Base-by-base conservation (phyloP, 1,140 invertebrate species). In the Heterodera carotae region DNA sequence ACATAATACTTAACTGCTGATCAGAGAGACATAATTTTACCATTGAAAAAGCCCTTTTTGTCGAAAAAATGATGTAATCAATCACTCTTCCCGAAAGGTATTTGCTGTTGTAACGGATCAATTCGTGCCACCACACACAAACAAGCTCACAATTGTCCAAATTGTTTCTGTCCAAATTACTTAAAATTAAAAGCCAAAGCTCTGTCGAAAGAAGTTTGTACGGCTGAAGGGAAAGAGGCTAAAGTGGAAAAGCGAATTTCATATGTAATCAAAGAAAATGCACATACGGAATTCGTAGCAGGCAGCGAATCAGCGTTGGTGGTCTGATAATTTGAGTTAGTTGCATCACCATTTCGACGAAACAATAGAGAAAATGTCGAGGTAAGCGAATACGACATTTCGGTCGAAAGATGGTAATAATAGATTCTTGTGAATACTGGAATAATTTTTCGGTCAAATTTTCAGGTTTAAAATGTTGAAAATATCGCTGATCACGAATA, bases 61-160 rank as follows among this genome's bases (percentile, higher is more conserved):
- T 77, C 7, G 71, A 73, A 25, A 73, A 69, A 69, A 76, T 72
- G 33, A 72, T n/a, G 33, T 76, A 76, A 7, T 76, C 74, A 27
- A 76, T 76, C 25, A 25, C 48, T 34, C 74, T 31, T n/a, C 33
- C 31, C 6, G 74, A 22, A 43, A 76, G 53, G 60, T 76, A 76
- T 69, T 36, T 69, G 33, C 69, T 27, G 62, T 76, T 76, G 34
- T 33, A 7, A 36, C 74, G 69, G 8, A 76, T 64, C 25, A 76
- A 15, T 27, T 69, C 18, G 72, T 36, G 60, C 74, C 62, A 76
- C 48, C 36, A 56, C 33, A n/a, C 31, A n/a, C 60, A 68, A 27
- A 43, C 34, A 25, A 4, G 15, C 25, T 69, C 60, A 39, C 74
- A 76, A 39, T 25, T 76, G 36, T 76, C 74, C n/a, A 76, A 31